Conservation (phyloP, 2,113 vertebrate species). For the Ceyx melanurus region DNA sequence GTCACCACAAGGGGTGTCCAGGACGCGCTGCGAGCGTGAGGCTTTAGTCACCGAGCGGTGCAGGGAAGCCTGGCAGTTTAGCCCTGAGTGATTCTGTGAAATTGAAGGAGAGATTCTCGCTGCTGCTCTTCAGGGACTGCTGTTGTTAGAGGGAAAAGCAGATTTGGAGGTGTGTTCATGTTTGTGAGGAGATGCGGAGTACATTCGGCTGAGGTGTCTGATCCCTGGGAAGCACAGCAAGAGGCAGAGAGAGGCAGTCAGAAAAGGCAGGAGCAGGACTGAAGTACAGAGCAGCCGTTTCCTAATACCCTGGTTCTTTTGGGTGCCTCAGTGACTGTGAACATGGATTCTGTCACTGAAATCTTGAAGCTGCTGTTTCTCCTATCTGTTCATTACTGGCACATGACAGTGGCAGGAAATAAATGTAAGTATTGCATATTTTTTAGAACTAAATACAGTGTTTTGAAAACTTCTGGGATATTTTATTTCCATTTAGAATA, state of each 20-base stretch:
- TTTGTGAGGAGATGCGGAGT: conserved; percentile 17
- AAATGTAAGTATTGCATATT: conserved; percentile 74
- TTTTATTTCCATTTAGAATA: conserved; percentile 32
- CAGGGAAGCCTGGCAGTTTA: background rate
- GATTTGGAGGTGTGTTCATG: background rate
- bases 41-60: conserved; percentile 5
- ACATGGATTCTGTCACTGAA: conserved; percentile 76
- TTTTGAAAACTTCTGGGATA: conserved; percentile 63
- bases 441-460: conserved; percentile 66
- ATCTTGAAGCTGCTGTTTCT: conserved; percentile 69
- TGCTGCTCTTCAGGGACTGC: conserved; percentile 26
- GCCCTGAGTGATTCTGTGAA: conserved; percentile 7
- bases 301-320: conserved; percentile 36
- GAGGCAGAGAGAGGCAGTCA: background rate
- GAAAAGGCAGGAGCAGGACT: conserved; percentile 33
- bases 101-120: background rate
- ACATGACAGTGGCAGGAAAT: conserved; percentile 50
- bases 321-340: conserved; percentile 48
- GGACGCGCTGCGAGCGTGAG: background rate
- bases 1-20: conserved; percentile 63
- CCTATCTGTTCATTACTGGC: conserved; percentile 46
- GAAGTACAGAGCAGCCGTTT: conserved; percentile 50
- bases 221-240: conserved; percentile 1
- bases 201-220: conserved; percentile 48
- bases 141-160: conserved; percentile 12